These are phyloP conservation scores for Drosophila nasuta DNA, from an alignment of 1,140 invertebrate species.

Conservation along the genomic window DNA sequence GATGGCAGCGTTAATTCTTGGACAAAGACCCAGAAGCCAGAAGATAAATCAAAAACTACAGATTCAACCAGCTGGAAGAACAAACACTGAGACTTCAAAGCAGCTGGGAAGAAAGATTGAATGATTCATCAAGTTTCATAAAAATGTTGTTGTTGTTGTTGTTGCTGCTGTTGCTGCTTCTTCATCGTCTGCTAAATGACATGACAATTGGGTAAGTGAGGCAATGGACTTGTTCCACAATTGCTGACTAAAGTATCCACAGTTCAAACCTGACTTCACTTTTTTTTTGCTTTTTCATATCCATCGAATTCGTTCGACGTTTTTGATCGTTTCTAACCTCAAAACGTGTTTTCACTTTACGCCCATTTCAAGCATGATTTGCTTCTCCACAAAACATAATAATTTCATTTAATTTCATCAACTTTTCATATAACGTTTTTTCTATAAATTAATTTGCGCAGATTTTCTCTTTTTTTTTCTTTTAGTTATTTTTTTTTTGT, in stretches of 20 bases:
- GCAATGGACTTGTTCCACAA: background rate
- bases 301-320: slow-evolving; percentile 4
- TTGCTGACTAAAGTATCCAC: background rate
- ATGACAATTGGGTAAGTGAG: slow-evolving; percentile 11
- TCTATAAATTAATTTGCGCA: slow-evolving; percentile 47
- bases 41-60: slow-evolving; percentile 15
- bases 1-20: background rate
- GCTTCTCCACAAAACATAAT: slow-evolving; percentile 30
- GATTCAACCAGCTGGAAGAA: slow-evolving; percentile 17
- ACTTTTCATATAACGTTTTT: slow-evolving; percentile 51
- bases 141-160: background rate
- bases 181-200: background rate
- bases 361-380: slow-evolving; percentile 52
- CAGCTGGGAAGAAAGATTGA: background rate
- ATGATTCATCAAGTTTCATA: slow-evolving; percentile 12
- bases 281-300: background rate
- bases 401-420: slow-evolving; percentile 13
- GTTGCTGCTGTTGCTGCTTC: background rate
- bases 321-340: slow-evolving; percentile 14
- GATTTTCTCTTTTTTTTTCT: slow-evolving; percentile 68
- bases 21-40: slow-evolving; percentile 2
- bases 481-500: slow-evolving; percentile 1
- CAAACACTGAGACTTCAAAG: background rate
- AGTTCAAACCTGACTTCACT: background rate
- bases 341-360: slow-evolving; percentile 30